A percentile compares a stretch with the other conserved stretches of the same genome.
These are phyloP conservation scores for Macrotis lagotis DNA, from an alignment of 2,113 vertebrate species.

Conservation along the genomic window DNA sequence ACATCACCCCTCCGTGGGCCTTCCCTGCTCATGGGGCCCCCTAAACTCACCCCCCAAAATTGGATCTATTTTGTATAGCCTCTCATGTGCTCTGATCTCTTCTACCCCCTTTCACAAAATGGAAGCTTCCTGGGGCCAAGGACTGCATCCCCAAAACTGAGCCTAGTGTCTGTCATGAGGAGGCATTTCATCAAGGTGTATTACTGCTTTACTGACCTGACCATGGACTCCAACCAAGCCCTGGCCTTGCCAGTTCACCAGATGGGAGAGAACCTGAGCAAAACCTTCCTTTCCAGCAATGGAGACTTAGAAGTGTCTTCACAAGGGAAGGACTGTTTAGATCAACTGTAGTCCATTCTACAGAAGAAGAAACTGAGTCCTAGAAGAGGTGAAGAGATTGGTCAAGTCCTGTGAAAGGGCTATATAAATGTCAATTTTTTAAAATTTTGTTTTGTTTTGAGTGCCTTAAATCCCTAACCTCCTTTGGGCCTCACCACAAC, in stretches of 20 bases:
- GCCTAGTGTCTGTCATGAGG: not conserved
- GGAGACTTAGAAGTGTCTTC: not conserved
- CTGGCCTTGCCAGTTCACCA: not conserved
- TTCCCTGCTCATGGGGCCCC: too few relatives aligned
- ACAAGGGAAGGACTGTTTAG: not conserved
- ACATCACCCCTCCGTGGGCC: too few relatives aligned
- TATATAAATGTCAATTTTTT: not conserved
- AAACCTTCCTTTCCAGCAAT: not conserved
- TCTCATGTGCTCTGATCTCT: too few relatives aligned
- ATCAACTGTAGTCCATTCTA: too few relatives aligned
- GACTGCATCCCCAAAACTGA: too few relatives aligned
- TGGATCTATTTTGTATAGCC: too few relatives aligned
- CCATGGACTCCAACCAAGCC: not conserved
- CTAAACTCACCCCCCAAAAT: too few relatives aligned
- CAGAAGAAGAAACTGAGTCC: too few relatives aligned
- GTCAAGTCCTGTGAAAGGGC: not conserved
- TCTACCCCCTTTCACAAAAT: not conserved
- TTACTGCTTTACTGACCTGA: not conserved
- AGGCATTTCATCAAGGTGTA: not conserved
- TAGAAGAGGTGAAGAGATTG: not conserved
- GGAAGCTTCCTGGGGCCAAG: too few relatives aligned
- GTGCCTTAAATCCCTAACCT: not conserved
- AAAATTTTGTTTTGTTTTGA: too few relatives aligned
- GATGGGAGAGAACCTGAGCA: not conserved
- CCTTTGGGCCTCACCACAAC: not conserved